A percentile compares a stretch with the other conserved stretches of the same genome.
phyloP scores from a whole-genome alignment of 2,888 invertebrate genomes.

The Xylocampa areola region DNA sequence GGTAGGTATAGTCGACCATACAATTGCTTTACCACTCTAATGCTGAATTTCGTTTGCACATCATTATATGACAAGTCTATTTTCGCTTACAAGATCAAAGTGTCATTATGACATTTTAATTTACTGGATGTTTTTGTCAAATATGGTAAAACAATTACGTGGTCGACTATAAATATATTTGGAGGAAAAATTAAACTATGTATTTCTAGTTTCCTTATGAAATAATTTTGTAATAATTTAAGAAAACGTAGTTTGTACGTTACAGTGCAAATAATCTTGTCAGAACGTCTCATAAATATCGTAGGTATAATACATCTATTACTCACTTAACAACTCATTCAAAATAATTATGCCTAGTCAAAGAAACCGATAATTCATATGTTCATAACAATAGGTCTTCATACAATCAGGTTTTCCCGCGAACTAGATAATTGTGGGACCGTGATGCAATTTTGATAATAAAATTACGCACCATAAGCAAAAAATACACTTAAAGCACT shows the following conservation, averaged over 20 bases:
- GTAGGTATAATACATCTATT: slow-evolving; percentile 12
- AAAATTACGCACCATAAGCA: slow-evolving; percentile 25
- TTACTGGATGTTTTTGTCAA: too few species aligned
- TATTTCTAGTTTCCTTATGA: too few species aligned
- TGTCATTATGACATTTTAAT: too few species aligned
- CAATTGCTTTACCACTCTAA: too few species aligned
- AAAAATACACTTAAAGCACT: slow-evolving; percentile 25
- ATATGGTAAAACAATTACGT: too few species aligned
- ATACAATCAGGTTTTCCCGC: slow-evolving; percentile 29
- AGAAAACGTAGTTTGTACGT: not conserved
- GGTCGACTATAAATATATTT: too few species aligned
- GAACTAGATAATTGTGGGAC: slow-evolving; percentile 31
- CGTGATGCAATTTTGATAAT: slow-evolving; percentile 38
- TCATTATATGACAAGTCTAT: too few species aligned
- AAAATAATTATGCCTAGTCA: slow-evolving; percentile 34
- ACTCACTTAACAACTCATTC: slow-evolving; percentile 23
- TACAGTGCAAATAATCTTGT: slow-evolving; percentile 7
- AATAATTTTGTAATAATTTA: too few species aligned
- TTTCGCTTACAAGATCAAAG: too few species aligned
- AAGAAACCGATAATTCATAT: slow-evolving; percentile 36
- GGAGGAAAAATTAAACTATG: too few species aligned
- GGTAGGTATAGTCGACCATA: too few species aligned
- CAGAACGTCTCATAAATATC: not conserved
- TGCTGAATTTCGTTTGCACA: too few species aligned
- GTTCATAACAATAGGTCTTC: slow-evolving; percentile 37